Evolutionary conservation across 2,797 vertebrate genomes (phyloP).

Genomic region (Aphelocoma californica): DNA sequence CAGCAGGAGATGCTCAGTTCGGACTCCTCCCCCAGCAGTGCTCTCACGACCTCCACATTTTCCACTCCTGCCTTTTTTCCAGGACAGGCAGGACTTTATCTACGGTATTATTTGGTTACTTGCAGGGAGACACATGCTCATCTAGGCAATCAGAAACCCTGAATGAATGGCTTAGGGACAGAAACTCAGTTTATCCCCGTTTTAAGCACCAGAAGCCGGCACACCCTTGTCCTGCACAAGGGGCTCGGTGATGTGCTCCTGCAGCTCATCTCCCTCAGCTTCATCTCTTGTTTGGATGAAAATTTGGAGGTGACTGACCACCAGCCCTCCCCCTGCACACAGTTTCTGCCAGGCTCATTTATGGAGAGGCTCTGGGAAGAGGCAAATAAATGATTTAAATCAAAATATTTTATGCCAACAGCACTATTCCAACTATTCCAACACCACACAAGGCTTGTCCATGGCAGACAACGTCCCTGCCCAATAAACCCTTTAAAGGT

Average conservation of each 20-base stretch:
- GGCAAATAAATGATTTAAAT: neutral
- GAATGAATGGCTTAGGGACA: neutral
- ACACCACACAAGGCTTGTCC: neutral
- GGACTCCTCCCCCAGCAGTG: neutral
- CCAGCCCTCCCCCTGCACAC: neutral
- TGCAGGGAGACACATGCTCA: neutral
- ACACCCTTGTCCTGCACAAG: neutral
- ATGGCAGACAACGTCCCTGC: neutral
- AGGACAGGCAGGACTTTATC: neutral
- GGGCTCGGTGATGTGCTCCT: neutral
- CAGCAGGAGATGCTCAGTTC: neutral
- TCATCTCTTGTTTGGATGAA: neutral
- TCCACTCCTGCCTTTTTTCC: neutral
- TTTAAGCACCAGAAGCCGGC: neutral
- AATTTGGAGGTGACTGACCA: neutral
- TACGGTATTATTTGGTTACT: neutral
- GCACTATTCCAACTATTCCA: neutral
- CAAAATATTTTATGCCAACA: neutral
- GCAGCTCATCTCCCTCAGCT: neutral
- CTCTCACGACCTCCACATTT: neutral
- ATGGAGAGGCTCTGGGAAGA: neutral
- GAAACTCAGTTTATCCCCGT: neutral
- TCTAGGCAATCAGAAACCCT: neutral
- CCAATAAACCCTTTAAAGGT: neutral
- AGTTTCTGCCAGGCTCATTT: neutral